Evolutionary conservation across 2,113 vertebrate genomes (phyloP).

Genomic region (Pongo pygmaeus): DNA sequence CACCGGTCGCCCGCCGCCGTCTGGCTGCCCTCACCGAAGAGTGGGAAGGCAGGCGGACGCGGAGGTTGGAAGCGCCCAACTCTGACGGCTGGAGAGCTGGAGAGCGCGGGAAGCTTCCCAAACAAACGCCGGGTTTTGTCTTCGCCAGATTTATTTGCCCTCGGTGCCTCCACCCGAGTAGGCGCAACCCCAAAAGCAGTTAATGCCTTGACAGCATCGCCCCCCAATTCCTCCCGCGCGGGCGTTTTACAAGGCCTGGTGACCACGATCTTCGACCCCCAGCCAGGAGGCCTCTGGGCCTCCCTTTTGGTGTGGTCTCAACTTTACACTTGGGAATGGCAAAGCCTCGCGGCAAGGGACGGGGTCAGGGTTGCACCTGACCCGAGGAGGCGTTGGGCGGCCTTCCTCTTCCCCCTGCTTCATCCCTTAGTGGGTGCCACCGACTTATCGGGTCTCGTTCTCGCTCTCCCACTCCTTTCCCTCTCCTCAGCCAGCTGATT

Average conservation of each 20-base stretch:
- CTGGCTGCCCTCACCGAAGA: not conserved
- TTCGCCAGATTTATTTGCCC: not conserved
- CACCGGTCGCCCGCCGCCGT: accelerated
- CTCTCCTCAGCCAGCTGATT: not conserved
- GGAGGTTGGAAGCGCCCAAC: not conserved
- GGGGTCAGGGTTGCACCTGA: not conserved
- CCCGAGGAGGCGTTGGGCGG: no score
- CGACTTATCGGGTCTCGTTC: not conserved
- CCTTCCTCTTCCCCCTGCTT: not conserved
- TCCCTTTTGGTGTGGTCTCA: accelerated
- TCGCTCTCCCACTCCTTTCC: not conserved
- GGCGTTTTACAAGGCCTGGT: not conserved
- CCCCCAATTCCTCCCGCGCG: not conserved
- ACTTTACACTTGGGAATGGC: not conserved
- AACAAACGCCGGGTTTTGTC: not conserved
- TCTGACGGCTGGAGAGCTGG: not conserved
- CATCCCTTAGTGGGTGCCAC: accelerated
- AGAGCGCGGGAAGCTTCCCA: not conserved
- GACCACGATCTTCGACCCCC: not conserved
- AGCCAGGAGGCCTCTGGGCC: not conserved
- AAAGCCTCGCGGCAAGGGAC: accelerated
- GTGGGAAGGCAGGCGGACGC: accelerated
- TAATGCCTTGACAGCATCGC: no score
- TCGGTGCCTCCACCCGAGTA: not conserved
- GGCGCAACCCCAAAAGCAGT: not conserved